Evolutionary conservation across 2,113 vertebrate genomes (phyloP), one percentile per base, ranked within the genome.

Genomic region (Leptosomus discolor): DNA sequence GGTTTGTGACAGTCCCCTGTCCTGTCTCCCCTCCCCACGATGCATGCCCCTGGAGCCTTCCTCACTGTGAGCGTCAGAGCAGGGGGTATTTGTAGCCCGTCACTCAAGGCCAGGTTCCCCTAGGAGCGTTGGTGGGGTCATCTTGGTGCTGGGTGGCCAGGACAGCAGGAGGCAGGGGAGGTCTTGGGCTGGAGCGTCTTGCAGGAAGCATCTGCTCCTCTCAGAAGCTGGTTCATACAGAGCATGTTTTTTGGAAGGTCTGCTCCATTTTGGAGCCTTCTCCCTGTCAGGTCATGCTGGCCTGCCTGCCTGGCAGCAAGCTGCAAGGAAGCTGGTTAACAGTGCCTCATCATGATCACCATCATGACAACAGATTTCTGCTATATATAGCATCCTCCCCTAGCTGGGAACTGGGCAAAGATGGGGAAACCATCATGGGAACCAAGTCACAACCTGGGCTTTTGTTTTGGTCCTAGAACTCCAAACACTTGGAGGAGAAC

Each of bases 251-350:
- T 57, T 51, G 27, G 54, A 53, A 7, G 13, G 45, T 5, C 43
- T 12, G 2, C 74, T 82, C 50, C 39, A 11, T 61, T 79, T 45
- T 78, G 51, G n/a, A 85, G 18, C 34, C 27, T 85, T 82, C 30
- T 64, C 30, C 17, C 64, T 70, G 14, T 45, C 0, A 3, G 54
- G 30, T 73, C 26, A 4, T 34, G 19, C 45, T 80, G 57, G 58
- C 29, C 65, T 74, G 85, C 37, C 36, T 8, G 15, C 19, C 43
- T 48, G 78, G 46, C 75, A 48, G 57, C 16, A 24, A 67, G 63
- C 54, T 93, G 76, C 27, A 50, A 84, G 68, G 80, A 81, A 70
- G 63, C 65, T 45, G 70, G 54, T 45, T 63, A 68, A 79, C 79
- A 58, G 3, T 79, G 74, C 51, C 65, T n/a, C 5, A 27, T 58